Conservation (phyloP, 2,888 invertebrate genomes). For the Pheosia gnoma region DNA sequence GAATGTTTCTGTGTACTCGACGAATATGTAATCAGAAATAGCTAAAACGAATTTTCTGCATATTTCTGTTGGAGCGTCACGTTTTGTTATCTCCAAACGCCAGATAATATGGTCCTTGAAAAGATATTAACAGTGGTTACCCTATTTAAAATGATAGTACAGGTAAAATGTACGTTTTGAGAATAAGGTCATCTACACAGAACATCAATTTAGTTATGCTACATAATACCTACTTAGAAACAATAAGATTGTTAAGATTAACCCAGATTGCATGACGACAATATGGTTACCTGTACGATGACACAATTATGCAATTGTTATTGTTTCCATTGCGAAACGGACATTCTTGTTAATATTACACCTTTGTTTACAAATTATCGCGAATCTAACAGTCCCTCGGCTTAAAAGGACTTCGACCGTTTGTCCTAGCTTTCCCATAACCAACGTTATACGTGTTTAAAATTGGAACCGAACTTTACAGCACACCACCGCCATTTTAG, state of each 20-base stretch:
- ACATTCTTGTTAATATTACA: slow-evolving; percentile 10
- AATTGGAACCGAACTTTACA: slow-evolving; percentile 59
- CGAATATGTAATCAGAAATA: slow-evolving; percentile 36
- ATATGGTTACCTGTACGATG: slow-evolving; percentile 40
- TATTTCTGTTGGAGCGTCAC: neutral
- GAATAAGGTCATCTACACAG: neutral
- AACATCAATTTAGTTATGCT: slow-evolving; percentile 23
- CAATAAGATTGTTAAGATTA: slow-evolving; percentile 32
- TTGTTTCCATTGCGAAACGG: slow-evolving; percentile 13
- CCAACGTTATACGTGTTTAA: slow-evolving; percentile 62
- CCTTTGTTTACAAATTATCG: slow-evolving; percentile 68
- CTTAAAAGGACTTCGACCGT: slow-evolving; percentile 61
- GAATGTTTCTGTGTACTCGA: slow-evolving; percentile 35
- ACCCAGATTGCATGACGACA: slow-evolving; percentile 36
- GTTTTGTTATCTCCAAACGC: slow-evolving; percentile 17
- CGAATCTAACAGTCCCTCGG: slow-evolving; percentile 28
- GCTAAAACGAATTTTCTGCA: slow-evolving; percentile 9
- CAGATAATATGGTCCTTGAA: slow-evolving; percentile 28
- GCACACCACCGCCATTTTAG: slow-evolving; percentile 58
- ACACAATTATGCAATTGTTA: slow-evolving; percentile 38
- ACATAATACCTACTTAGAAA: slow-evolving; percentile 23
- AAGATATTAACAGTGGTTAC: slow-evolving; percentile 24
- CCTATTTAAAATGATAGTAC: slow-evolving; percentile 17
- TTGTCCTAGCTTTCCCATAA: slow-evolving; percentile 62
- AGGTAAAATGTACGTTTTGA: neutral